Base-by-base conservation (phyloP, 1,140 invertebrate species). In the Neomicropteryx cornuta region DNA sequence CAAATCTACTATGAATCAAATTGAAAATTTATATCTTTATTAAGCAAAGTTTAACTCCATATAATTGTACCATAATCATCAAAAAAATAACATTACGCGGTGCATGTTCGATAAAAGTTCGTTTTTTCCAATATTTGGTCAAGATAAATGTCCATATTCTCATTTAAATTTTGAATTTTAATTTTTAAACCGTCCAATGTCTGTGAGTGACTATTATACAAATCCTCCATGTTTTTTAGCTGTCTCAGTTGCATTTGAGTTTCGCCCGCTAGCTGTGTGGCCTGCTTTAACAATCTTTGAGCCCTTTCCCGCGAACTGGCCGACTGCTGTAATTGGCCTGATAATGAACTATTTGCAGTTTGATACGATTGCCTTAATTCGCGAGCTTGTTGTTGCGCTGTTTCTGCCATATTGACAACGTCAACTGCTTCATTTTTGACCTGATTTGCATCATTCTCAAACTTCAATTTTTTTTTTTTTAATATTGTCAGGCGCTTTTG, bases 401-500 rank as follows among this genome's bases (percentile, higher is more conserved):
- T 52, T 47, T 68, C 64, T 8, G 67, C 67, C 45, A 52, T 53
- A 41, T 57, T 61, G 0, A 66, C 64, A 23, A 67, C 63, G 39
- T 66, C 60, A 36, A 61, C 62, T 4, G 71, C 69, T 52, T 74
- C 70, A 47, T 63, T 56, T 49, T 71, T 72, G 2, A 75, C 71
- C 54, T 72, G 64, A 30, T 70, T 66, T 19, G 70, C 71, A 44
- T 70, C 71, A 27, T 66, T 60, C 45, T 85, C 76, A 55, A 91
- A 90, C 52, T 79, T 79, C 2, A 81, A 66, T 33, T 82, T 83
- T 49, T 82, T 77, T 34, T 78, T 81, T 48, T 87, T 79, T 6
- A 94, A 64, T 23, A 75, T 71, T 42, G 78, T 76, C 11, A 92
- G 59, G 33, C 77, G 69, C 1, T 62, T 61, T 24, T 81, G 76